Percentiles rank a stretch among this genome's conserved stretches.
phyloP scores from a whole-genome alignment of 1,140 invertebrate species.

The Diorhabda elongata region DNA sequence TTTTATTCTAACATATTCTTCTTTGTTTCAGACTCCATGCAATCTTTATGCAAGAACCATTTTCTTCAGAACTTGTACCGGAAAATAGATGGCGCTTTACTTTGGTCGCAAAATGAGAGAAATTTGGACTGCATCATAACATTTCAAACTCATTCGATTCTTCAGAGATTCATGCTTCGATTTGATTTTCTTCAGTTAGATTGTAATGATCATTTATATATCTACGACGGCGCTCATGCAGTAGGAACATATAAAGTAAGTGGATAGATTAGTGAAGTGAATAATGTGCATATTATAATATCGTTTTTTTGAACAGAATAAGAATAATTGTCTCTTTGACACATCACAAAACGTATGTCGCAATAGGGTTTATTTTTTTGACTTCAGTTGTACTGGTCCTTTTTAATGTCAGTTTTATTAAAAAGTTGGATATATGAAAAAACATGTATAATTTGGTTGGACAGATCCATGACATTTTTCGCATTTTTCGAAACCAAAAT shows the following conservation, averaged over 20 bases:
- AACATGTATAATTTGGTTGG: too few species aligned
- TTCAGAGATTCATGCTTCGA: constrained; percentile 88
- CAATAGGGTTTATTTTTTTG: too few species aligned
- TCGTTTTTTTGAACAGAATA: too few species aligned
- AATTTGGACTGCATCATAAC: constrained; percentile 87
- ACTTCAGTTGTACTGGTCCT: too few species aligned
- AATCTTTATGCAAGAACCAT: constrained; percentile 78
- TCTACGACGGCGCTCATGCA: constrained; percentile 87
- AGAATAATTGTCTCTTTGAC: too few species aligned
- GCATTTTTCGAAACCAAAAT: too few species aligned
- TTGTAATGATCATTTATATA: constrained; percentile 89
- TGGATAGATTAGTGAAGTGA: neutral
- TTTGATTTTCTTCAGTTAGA: constrained; percentile 77
- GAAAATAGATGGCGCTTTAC: constrained; percentile 85
- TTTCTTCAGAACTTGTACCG: constrained; percentile 81
- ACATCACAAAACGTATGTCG: too few species aligned
- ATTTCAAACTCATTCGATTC: constrained; percentile 88
- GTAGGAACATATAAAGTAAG: constrained; percentile 80
- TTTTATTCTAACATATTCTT: constrained; percentile 20
- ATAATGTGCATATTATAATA: too few species aligned
- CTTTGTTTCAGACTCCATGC: constrained; percentile 76
- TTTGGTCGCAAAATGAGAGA: constrained; percentile 81
- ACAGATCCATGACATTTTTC: too few species aligned
- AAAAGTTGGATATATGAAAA: too few species aligned
- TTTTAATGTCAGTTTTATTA: too few species aligned